Evolutionary conservation across 1,140 invertebrate genomes (phyloP).

Genomic region (Pissodes strobi): DNA sequence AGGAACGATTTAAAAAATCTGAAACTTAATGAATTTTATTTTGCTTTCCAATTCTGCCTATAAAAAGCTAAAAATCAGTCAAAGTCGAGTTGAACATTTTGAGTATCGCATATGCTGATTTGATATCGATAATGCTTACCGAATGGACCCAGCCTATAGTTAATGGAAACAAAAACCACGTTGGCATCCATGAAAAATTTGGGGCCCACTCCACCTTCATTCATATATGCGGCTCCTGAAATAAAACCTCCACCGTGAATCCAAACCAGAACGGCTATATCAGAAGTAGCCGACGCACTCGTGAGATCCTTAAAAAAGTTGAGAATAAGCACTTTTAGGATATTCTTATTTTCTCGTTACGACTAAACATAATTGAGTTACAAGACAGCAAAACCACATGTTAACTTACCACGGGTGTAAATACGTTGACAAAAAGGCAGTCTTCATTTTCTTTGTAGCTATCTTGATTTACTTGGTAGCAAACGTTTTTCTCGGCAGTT

Average conservation of each 20-base stretch:
- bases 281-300: not conserved
- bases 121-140: no score
- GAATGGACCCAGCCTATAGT: conserved; percentile 27
- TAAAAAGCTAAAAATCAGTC: no score
- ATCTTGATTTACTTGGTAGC: conserved; percentile 22
- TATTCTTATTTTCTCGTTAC: no score
- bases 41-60: no score
- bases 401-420: conserved; percentile 30
- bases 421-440: conserved; percentile 31
- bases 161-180: conserved; percentile 20
- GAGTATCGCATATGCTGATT: no score
- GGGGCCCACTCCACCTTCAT: conserved; percentile 15
- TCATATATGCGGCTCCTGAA: conserved; percentile 4
- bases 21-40: no score
- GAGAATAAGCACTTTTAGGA: no score
- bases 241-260: conserved; percentile 31
- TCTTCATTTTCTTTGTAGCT: conserved; percentile 28
- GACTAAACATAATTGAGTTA: no score
- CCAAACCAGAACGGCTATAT: conserved; percentile 24
- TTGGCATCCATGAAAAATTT: conserved; percentile 26
- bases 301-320: conserved; percentile 2
- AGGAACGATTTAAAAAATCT: no score
- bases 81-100: no score
- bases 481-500: conserved; percentile 24
- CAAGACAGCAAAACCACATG: no score